These are phyloP conservation scores for Tokudaia muenninki DNA, from an alignment of 2,797 vertebrate species.

Conservation along the genomic window DNA sequence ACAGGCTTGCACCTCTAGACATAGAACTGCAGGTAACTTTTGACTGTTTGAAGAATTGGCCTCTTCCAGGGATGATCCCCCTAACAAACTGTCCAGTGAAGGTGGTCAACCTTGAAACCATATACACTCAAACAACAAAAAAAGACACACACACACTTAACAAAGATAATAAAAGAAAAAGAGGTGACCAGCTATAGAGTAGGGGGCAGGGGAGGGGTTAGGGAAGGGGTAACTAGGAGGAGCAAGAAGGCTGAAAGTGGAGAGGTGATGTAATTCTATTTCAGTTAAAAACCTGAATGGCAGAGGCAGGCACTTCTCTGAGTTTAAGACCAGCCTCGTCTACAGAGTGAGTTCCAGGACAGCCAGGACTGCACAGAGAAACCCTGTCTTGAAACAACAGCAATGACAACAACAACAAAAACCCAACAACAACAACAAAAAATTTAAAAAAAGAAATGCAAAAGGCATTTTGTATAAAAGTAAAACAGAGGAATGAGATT, in stretches of 20 bases:
- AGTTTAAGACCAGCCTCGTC: background rate
- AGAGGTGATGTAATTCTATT: background rate
- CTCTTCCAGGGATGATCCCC: background rate
- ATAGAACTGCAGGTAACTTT: background rate
- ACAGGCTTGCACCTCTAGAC: background rate
- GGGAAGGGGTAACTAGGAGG: background rate
- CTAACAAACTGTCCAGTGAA: background rate
- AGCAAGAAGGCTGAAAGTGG: background rate
- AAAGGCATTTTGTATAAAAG: background rate
- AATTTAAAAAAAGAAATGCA: background rate
- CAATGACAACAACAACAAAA: background rate
- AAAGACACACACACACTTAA: background rate
- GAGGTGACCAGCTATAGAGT: background rate
- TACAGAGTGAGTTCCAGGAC: background rate
- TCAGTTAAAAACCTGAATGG: background rate
- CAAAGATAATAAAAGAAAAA: background rate
- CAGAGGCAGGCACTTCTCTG: background rate
- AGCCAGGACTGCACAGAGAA: background rate
- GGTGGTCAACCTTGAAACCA: background rate
- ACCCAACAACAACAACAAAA: background rate
- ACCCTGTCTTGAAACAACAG: background rate
- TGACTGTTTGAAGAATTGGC: background rate
- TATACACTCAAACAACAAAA: background rate
- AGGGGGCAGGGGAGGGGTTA: background rate
- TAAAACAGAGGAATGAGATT: background rate